These are phyloP conservation scores for Oncorhynchus clarkii DNA, from an alignment of 2,113 vertebrate species.

Conservation along the genomic window DNA sequence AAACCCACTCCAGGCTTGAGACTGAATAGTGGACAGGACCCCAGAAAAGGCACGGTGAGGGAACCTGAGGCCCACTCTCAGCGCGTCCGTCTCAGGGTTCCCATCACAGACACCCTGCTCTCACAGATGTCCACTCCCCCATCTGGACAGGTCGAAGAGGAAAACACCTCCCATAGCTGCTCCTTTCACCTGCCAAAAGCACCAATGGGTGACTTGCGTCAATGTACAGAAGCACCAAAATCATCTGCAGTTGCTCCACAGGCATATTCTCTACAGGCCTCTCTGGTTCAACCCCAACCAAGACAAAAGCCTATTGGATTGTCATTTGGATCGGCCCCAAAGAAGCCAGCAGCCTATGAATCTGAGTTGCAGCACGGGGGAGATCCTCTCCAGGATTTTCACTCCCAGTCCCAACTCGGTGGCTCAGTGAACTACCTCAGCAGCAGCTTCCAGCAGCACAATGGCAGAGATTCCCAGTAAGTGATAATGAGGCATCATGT, in stretches of 20 bases:
- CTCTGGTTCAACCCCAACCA: not conserved
- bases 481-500: not conserved
- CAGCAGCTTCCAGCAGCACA: slow-evolving; percentile 18
- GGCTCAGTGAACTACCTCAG: too few relatives aligned
- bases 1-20: slow-evolving; percentile 24
- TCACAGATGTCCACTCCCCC: not conserved
- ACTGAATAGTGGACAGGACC: not conserved
- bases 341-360: not conserved
- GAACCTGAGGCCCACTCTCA: not conserved
- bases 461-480: slow-evolving; percentile 22
- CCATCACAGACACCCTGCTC: not conserved
- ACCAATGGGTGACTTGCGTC: not conserved
- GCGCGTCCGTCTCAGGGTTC: fast-evolving
- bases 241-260: not conserved
- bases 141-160: not conserved
- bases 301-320: not conserved
- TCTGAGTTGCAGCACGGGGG: not conserved
- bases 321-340: not conserved
- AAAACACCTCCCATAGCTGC: not conserved
- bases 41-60: not conserved
- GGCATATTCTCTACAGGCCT: not conserved
- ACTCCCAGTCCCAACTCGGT: not conserved
- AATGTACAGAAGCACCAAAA: not conserved
- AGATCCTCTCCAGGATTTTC: not conserved
- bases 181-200: not conserved